Percentiles rank a stretch among this genome's conserved stretches.
phyloP scores from a whole-genome alignment of 2,113 vertebrate genomes.

The Petroica traversi region DNA sequence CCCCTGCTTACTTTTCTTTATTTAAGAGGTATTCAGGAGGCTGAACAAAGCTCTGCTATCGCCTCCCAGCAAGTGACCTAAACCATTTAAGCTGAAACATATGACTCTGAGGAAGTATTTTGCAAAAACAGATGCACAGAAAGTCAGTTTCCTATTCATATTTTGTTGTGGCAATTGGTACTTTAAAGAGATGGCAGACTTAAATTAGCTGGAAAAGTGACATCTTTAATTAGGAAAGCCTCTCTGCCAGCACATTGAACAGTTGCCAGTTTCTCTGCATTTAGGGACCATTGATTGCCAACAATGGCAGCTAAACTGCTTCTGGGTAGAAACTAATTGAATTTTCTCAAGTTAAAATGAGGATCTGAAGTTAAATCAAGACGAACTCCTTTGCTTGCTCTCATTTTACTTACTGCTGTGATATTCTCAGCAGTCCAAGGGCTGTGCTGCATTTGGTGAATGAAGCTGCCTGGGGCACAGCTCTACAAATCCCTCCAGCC shows the following conservation, averaged over 20 bases:
- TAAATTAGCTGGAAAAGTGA: constrained; percentile 67
- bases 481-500: background rate
- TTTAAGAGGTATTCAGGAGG: background rate
- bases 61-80: constrained; percentile 48
- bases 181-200: constrained; percentile 63
- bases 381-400: background rate
- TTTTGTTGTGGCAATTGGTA: constrained; percentile 66
- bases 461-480: background rate
- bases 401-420: background rate
- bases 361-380: constrained; percentile 56
- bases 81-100: constrained; percentile 56
- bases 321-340: constrained; percentile 68
- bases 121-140: constrained; percentile 67
- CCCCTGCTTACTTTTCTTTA: background rate
- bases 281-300: constrained; percentile 69
- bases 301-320: constrained; percentile 63
- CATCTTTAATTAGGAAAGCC: constrained; percentile 75
- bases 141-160: constrained; percentile 69
- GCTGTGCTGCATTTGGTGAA: background rate
- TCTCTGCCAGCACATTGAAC: constrained; percentile 58
- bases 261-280: constrained; percentile 68
- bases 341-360: constrained; percentile 57
- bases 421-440: background rate
- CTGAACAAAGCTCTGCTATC: background rate
- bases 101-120: constrained; percentile 62